A percentile compares a stretch with the other conserved stretches of the same genome.
phyloP scores from a whole-genome alignment of 2,113 vertebrate genomes.

The Edolisoma coerulescens region DNA sequence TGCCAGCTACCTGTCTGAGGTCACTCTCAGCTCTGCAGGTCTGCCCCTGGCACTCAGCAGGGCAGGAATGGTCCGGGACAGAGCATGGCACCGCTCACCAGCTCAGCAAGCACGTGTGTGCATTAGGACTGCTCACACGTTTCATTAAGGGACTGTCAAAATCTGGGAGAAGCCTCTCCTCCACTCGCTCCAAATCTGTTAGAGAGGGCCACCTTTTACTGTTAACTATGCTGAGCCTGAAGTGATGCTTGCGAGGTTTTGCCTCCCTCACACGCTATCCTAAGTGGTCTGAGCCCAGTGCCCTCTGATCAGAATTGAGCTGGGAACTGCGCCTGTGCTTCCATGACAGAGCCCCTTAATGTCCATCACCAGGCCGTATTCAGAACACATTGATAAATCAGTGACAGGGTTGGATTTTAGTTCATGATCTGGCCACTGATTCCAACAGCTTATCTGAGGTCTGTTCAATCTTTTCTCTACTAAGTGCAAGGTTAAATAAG shows the following conservation, averaged over 20 bases:
- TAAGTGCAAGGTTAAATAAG: neutral
- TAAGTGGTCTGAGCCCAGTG: neutral
- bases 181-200: neutral
- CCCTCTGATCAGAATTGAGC: neutral
- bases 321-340: accelerated
- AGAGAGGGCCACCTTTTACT: neutral
- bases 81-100: neutral
- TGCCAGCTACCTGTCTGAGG: too few species aligned
- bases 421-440: neutral
- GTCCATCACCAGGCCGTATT: neutral
- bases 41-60: accelerated
- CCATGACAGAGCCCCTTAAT: neutral
- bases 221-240: neutral
- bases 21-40: neutral
- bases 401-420: neutral
- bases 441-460: neutral
- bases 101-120: neutral
- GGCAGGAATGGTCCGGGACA: accelerated
- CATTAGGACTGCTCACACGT: neutral
- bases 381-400: neutral
- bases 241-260: accelerated
- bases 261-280: accelerated
- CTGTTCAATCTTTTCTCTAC: neutral
- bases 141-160: neutral
- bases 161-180: neutral